Evolutionary conservation across 2,888 invertebrate genomes (phyloP).

Genomic region (Dione vanillae): DNA sequence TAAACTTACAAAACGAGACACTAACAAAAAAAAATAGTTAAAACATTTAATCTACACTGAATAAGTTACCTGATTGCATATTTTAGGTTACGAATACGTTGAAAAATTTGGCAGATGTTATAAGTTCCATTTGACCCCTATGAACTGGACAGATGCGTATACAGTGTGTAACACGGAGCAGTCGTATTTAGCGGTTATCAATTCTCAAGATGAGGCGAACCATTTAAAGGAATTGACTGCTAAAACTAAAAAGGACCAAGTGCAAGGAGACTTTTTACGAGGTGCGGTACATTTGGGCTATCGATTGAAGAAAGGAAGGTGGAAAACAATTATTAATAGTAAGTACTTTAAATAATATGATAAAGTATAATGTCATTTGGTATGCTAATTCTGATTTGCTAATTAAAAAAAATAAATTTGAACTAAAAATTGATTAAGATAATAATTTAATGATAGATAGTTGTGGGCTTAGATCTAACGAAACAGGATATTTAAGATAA

Average conservation of each 20-base stretch:
- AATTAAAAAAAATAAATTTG: too few species aligned
- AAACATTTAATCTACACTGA: neutral
- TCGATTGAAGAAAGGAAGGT: constrained; percentile 50
- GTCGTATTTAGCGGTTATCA: constrained; percentile 64
- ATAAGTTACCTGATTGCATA: too few species aligned
- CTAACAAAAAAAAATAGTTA: too few species aligned
- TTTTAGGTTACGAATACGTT: constrained; percentile 63
- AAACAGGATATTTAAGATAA: too few species aligned
- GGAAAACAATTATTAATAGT: constrained; percentile 64
- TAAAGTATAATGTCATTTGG: neutral
- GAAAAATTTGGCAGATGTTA: constrained; percentile 61
- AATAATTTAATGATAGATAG: too few species aligned
- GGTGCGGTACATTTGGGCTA: constrained; percentile 56
- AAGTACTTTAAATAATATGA: constrained; percentile 24
- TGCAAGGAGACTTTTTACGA: constrained; percentile 52
- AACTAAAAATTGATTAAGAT: too few species aligned
- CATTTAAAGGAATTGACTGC: constrained; percentile 56
- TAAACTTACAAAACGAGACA: too few species aligned
- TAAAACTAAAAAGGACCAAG: constrained; percentile 54
- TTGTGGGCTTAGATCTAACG: too few species aligned
- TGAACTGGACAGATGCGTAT: constrained; percentile 66
- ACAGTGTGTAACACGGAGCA: constrained; percentile 63
- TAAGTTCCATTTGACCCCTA: constrained; percentile 64
- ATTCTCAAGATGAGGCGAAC: constrained; percentile 60
- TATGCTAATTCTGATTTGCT: too few species aligned